These are phyloP conservation scores for Rhyacichthys aspro DNA, from an alignment of 2,797 vertebrate genomes.

Conservation along the genomic window DNA sequence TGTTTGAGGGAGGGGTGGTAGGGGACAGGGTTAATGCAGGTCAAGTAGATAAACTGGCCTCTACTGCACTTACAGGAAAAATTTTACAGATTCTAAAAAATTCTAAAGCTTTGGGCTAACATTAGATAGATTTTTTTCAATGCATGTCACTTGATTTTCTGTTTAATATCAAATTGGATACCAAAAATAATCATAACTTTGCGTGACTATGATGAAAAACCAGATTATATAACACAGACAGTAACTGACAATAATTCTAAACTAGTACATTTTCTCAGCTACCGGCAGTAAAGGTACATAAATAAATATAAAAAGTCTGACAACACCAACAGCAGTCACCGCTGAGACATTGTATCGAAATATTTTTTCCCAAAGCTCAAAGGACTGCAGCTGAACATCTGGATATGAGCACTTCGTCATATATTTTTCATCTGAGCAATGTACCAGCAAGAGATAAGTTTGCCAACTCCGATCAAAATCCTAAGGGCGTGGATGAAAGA, in stretches of 20 bases:
- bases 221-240: not conserved
- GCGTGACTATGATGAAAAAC: not conserved
- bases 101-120: conserved; percentile 14
- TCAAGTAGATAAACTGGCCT: conserved; percentile 14
- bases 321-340: conserved; percentile 9
- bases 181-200: no score
- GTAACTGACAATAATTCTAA: conserved; percentile 37
- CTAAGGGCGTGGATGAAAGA: conserved; percentile 39
- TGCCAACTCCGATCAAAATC: conserved; percentile 42
- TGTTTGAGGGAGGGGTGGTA: not conserved
- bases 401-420: conserved; percentile 18
- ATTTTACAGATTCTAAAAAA: conserved; percentile 46
- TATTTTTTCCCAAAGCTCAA: conserved; percentile 26
- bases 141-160: not conserved
- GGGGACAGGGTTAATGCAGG: conserved; percentile 11
- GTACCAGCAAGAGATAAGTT: conserved; percentile 37
- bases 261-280: conserved; percentile 2
- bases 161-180: no score
- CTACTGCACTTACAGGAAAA: conserved; percentile 39
- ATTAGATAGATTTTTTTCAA: conserved; percentile 27
- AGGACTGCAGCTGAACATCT: conserved; percentile 29
- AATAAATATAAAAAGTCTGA: conserved; percentile 10
- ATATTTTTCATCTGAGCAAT: conserved; percentile 43
- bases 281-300: not conserved
- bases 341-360: not conserved